Evolutionary conservation across 2,113 vertebrate genomes (phyloP).

Genomic region (Pavo muticus): DNA sequence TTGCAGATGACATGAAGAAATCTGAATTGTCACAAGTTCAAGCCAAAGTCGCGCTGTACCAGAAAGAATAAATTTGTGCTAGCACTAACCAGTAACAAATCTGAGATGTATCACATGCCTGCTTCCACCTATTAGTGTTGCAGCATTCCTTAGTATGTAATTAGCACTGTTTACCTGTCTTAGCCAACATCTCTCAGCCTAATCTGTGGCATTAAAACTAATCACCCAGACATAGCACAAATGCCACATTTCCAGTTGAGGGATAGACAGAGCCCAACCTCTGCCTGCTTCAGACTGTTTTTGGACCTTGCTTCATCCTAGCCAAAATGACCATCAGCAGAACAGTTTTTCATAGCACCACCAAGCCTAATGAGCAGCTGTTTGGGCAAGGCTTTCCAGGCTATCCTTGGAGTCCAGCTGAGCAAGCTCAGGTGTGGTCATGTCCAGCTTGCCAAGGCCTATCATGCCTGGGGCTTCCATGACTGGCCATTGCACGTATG

Average conservation of each 20-base stretch:
- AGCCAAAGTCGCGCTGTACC: background rate
- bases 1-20: background rate
- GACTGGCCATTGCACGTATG: background rate
- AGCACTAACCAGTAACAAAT: background rate
- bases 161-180: slow-evolving; percentile 10
- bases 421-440: slow-evolving; percentile 32
- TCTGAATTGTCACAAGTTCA: background rate
- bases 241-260: slow-evolving; percentile 9
- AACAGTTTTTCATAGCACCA: background rate
- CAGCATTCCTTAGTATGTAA: slow-evolving; percentile 17
- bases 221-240: background rate
- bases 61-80: background rate
- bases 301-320: background rate
- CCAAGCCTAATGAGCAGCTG: background rate
- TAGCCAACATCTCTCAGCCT: slow-evolving; percentile 12
- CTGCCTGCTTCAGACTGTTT: background rate
- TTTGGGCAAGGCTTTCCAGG: background rate
- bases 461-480: background rate
- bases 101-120: background rate
- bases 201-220: background rate
- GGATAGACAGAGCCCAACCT: background rate
- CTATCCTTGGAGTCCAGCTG: background rate
- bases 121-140: background rate
- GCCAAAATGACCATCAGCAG: background rate
- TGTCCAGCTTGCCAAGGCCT: slow-evolving; percentile 31